Evolutionary conservation across 1,140 invertebrate genomes (phyloP).

Genomic region (Mercenaria mercenaria): DNA sequence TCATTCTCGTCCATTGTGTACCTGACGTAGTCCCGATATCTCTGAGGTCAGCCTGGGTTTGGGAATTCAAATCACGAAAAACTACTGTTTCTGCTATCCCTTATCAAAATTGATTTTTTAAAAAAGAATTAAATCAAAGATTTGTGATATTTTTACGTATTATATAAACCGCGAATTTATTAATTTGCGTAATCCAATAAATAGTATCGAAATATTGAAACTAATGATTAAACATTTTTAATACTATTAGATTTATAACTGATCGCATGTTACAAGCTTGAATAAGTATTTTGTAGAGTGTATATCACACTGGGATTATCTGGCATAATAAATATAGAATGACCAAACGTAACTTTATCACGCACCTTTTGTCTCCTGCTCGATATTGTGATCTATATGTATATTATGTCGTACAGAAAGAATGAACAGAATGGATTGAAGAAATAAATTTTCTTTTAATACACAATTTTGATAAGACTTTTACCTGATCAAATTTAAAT

Average conservation of each 20-base stretch:
- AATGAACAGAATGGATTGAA: neutral
- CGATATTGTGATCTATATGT: neutral
- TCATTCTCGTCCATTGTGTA: too few species aligned
- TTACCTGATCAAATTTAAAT: neutral
- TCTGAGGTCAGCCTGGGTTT: too few species aligned
- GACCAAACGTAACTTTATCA: neutral
- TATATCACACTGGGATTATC: conserved; percentile 27
- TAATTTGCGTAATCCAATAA: neutral
- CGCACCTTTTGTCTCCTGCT: neutral
- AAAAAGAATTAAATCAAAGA: too few species aligned
- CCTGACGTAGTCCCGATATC: too few species aligned
- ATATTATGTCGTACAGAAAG: neutral
- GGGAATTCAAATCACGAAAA: too few species aligned
- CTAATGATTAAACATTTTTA: neutral
- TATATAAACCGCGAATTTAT: too few species aligned
- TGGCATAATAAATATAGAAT: conserved; percentile 16
- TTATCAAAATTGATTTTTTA: too few species aligned
- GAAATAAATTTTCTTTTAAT: conserved; percentile 14
- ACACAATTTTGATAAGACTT: conserved; percentile 8
- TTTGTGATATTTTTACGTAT: too few species aligned
- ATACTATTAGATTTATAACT: neutral
- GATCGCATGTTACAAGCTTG: conserved; percentile 15
- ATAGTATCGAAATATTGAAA: neutral
- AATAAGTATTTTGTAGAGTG: conserved; percentile 8
- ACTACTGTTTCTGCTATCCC: too few species aligned